Evolutionary conservation across 2,888 invertebrate species (phyloP).

Genomic region (Caenorhabditis virilis): DNA sequence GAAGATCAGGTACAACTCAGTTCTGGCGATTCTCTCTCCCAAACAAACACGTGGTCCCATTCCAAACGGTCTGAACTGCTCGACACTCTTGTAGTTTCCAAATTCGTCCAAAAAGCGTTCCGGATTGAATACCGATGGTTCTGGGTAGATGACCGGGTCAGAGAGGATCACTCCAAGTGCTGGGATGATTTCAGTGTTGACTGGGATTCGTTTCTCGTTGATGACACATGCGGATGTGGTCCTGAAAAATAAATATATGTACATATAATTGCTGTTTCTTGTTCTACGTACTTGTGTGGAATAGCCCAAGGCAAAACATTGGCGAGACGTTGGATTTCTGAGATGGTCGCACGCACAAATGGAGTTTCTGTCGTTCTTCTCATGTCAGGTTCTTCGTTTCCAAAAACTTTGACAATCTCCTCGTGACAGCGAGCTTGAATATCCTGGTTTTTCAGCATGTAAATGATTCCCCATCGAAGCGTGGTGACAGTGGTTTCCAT

Average conservation of each 20-base stretch:
- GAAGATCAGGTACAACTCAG: slow-evolving; percentile 58
- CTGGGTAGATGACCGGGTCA: slow-evolving; percentile 47
- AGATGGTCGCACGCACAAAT: slow-evolving; percentile 57
- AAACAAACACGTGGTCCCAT: slow-evolving; percentile 45
- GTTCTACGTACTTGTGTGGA: slow-evolving; percentile 52
- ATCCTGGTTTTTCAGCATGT: slow-evolving; percentile 57
- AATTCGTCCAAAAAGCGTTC: slow-evolving; percentile 42
- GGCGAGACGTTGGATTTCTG: slow-evolving; percentile 61
- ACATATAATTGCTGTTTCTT: not conserved
- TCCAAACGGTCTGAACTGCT: slow-evolving; percentile 47
- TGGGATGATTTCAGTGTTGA: slow-evolving; percentile 53
- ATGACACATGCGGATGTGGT: slow-evolving; percentile 19
- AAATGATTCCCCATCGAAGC: slow-evolving; percentile 63
- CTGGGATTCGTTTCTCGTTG: slow-evolving; percentile 38
- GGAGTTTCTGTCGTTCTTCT: slow-evolving; percentile 36
- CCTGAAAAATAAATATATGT: slow-evolving; percentile 9
- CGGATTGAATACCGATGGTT: slow-evolving; percentile 54
- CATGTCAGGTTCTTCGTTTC: slow-evolving; percentile 27
- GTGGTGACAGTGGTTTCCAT: slow-evolving; percentile 67
- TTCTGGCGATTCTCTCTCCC: slow-evolving; percentile 56
- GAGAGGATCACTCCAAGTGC: slow-evolving; percentile 48
- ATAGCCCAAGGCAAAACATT: slow-evolving; percentile 67
- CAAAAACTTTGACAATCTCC: slow-evolving; percentile 40
- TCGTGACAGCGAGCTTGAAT: slow-evolving; percentile 50
- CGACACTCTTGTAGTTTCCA: slow-evolving; percentile 25